phyloP scores from a whole-genome alignment of 1,140 invertebrate genomes.

The Saccostrea glomerata region DNA sequence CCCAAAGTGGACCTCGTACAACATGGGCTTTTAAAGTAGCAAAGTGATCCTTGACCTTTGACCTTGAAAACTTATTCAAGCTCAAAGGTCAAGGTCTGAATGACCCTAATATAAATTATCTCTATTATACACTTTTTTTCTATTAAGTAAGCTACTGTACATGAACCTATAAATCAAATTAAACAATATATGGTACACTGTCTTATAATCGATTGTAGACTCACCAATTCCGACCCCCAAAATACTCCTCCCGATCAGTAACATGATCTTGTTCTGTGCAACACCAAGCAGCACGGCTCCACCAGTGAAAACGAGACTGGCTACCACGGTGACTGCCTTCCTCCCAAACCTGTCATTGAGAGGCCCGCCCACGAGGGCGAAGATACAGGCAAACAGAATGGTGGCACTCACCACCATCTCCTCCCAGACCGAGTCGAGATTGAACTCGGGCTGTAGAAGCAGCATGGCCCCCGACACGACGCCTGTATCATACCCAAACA shows the following conservation, averaged over 20 bases:
- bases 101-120: too few species aligned
- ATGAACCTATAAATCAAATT: too few species aligned
- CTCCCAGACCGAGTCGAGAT: constrained; percentile 78
- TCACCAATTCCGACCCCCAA: constrained; percentile 83
- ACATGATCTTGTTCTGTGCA: constrained; percentile 78
- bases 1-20: too few species aligned
- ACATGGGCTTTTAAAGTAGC: too few species aligned
- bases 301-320: constrained; percentile 80
- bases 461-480: constrained; percentile 83
- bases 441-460: constrained; percentile 78
- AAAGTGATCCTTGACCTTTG: too few species aligned
- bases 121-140: too few species aligned
- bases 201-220: constrained; percentile 15
- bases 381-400: constrained; percentile 79
- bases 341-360: constrained; percentile 80
- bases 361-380: constrained; percentile 80
- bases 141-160: too few species aligned
- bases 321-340: constrained; percentile 80
- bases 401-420: constrained; percentile 80
- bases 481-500: constrained; percentile 84
- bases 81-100: too few species aligned
- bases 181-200: too few species aligned
- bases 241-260: constrained; percentile 81
- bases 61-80: too few species aligned
- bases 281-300: constrained; percentile 81